A percentile compares a stretch with the other conserved stretches of the same genome.
phyloP scores from a whole-genome alignment of 2,113 vertebrate species.

The Onychorhynchus coronatus region DNA sequence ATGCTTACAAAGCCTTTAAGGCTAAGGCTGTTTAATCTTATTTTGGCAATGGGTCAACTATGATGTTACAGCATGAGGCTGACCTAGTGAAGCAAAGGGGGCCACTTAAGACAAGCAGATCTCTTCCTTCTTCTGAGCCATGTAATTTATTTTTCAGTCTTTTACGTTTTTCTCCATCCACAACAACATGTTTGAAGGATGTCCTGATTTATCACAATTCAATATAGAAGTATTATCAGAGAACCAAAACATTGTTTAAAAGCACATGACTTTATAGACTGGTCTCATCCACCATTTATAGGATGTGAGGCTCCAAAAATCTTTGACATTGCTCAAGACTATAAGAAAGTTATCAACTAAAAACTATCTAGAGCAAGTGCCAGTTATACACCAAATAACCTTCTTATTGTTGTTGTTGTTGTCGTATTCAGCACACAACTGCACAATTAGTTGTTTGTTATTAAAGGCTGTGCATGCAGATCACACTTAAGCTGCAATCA shows the following conservation, averaged over 20 bases:
- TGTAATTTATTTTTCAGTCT: not conserved
- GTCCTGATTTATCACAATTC: not conserved
- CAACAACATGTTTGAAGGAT: not conserved
- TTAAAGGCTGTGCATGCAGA: not conserved
- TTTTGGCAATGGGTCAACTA: not conserved
- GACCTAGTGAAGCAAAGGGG: not conserved
- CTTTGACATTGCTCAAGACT: not conserved
- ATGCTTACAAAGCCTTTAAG: not conserved
- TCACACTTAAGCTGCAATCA: not conserved
- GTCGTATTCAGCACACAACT: not conserved
- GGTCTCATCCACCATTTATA: fast-evolving
- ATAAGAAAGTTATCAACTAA: not conserved
- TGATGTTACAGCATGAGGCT: not conserved
- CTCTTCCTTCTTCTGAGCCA: not conserved
- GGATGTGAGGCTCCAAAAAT: not conserved
- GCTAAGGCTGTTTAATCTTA: not conserved
- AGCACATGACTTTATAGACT: not conserved
- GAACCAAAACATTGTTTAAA: not conserved
- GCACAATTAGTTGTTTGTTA: not conserved
- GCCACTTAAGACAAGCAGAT: not conserved
- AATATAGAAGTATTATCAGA: not conserved
- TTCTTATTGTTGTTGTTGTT: not conserved
- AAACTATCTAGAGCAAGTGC: not conserved
- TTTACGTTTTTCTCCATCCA: not conserved
- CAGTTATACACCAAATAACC: not conserved